Evolutionary conservation across 2,888 invertebrate species (phyloP).

Genomic region (Eristalis pertinax): DNA sequence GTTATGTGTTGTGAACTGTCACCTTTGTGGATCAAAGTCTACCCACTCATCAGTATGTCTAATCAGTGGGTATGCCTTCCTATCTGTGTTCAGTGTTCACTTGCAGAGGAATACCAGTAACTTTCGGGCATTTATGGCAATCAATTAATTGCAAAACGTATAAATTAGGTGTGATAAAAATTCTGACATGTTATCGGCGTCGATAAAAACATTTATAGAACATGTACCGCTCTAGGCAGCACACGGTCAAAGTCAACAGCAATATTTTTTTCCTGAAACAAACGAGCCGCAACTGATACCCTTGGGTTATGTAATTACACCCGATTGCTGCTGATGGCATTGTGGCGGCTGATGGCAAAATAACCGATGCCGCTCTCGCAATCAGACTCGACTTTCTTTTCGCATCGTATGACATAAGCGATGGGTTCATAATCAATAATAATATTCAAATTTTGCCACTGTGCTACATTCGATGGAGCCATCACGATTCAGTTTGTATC

Average conservation of each 20-base stretch:
- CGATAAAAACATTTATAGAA: slow-evolving; percentile 34
- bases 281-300: slow-evolving; percentile 1
- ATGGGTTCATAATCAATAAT: not conserved
- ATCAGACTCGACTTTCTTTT: slow-evolving; percentile 25
- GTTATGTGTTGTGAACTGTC: not conserved
- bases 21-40: slow-evolving; percentile 24
- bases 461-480: not conserved
- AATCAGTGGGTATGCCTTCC: slow-evolving; percentile 11
- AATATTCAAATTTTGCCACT: slow-evolving; percentile 3
- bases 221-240: not conserved
- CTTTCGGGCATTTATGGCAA: slow-evolving; percentile 31
- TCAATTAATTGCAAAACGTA: slow-evolving; percentile 28
- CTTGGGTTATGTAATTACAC: not conserved
- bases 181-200: slow-evolving; percentile 22
- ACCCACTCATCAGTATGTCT: slow-evolving; percentile 17
- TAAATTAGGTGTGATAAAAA: slow-evolving; percentile 42
- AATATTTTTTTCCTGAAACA: not conserved
- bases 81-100: slow-evolving; percentile 9
- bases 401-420: slow-evolving; percentile 1
- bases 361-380: not conserved
- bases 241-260: slow-evolving; percentile 22
- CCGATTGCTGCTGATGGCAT: not conserved
- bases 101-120: not conserved
- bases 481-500: not conserved
- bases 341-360: not conserved